These are phyloP conservation scores for Bettongia penicillata DNA, from an alignment of 2,113 vertebrate species.

Conservation along the genomic window DNA sequence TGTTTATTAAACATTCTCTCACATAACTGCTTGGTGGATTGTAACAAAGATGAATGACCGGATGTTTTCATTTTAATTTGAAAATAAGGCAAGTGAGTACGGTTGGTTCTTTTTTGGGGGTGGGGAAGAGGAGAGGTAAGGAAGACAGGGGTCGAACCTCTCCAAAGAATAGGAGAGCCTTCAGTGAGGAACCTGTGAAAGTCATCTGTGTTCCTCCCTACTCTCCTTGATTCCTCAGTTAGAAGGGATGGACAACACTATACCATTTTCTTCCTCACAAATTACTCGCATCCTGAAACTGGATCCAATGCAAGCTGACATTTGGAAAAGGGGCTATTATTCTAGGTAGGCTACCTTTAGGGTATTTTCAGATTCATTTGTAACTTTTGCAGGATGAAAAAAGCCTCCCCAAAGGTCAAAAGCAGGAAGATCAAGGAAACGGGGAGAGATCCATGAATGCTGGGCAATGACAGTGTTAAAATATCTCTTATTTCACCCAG, in stretches of 20 bases:
- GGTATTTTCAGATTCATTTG: slow-evolving; percentile 34
- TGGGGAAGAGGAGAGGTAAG: neutral
- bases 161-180: slow-evolving; percentile 36
- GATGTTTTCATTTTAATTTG: slow-evolving; percentile 67
- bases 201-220: neutral
- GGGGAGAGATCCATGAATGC: slow-evolving; percentile 10
- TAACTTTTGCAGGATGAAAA: slow-evolving; percentile 37
- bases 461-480: slow-evolving; percentile 8
- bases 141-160: slow-evolving; percentile 50
- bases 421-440: slow-evolving; percentile 26
- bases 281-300: slow-evolving; percentile 18
- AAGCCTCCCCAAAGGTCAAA: neutral
- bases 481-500: neutral
- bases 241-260: slow-evolving; percentile 1
- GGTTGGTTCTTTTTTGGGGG: slow-evolving; percentile 37
- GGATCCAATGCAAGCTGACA: slow-evolving; percentile 7
- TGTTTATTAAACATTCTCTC: slow-evolving; percentile 67
- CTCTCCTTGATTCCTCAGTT: neutral
- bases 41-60: slow-evolving; percentile 70
- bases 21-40: slow-evolving; percentile 47
- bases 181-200: slow-evolving; percentile 14
- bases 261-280: neutral
- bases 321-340: slow-evolving; percentile 31
- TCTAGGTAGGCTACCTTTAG: slow-evolving; percentile 13
- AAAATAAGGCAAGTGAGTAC: slow-evolving; percentile 69